phyloP scores from a whole-genome alignment of 2,888 invertebrate genomes.

The Blomia tropicalis region DNA sequence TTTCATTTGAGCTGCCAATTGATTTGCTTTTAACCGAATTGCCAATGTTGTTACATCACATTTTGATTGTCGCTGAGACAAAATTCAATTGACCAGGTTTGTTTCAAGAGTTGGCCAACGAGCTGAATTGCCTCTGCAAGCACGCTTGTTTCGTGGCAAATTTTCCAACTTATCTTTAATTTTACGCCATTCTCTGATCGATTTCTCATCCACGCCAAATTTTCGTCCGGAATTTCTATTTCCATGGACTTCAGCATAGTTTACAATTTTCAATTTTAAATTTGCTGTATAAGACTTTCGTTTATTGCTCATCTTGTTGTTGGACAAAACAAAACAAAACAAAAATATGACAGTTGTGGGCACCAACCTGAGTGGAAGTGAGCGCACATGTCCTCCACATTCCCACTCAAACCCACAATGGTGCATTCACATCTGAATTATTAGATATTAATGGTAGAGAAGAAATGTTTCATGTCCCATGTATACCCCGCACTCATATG shows the following conservation, averaged over 20 bases:
- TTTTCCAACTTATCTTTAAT: constrained; percentile 11
- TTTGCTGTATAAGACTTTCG: constrained; percentile 6
- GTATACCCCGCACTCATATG: no score
- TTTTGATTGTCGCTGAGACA: not conserved
- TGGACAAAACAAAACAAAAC: no score
- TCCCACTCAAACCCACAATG: no score
- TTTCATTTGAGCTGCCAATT: not conserved
- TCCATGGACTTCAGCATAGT: constrained; percentile 21
- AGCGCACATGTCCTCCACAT: no score
- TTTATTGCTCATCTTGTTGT: no score
- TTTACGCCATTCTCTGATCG: constrained; percentile 21
- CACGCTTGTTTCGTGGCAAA: not conserved
- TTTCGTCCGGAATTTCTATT: constrained; percentile 17
- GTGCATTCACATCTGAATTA: no score
- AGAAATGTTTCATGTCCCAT: no score
- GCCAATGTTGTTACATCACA: not conserved
- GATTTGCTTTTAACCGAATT: not conserved
- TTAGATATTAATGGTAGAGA: no score
- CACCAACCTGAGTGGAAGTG: no score
- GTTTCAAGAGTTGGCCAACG: not conserved
- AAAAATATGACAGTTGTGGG: no score
- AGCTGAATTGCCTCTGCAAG: not conserved
- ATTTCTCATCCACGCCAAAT: constrained; percentile 19
- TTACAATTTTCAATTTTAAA: constrained; percentile 22
- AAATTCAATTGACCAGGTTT: not conserved